Evolutionary conservation across 2,797 vertebrate genomes (phyloP), one percentile per base, ranked within the genome.

Genomic region (Clamator glandarius): DNA sequence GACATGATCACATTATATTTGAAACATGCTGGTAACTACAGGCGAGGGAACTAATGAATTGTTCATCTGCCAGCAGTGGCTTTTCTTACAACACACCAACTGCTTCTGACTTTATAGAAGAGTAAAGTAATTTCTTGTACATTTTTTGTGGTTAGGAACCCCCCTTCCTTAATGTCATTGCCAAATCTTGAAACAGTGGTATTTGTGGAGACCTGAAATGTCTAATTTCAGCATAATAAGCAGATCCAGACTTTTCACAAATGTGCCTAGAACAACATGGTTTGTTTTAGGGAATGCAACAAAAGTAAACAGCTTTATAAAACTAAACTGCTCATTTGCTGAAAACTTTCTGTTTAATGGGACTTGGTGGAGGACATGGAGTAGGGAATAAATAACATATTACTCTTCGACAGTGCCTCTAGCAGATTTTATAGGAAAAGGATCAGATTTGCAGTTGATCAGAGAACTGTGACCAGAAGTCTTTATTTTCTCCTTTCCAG

Each of bases 171-270:
- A 61, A 89, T 48, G 18, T 66, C 76, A 58, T 21, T 48, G 77
- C 70, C 79, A 89, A 25, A 74, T 86, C n/a, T 74, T 48, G 46
- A 83, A 84, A 74, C 35, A 31, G 51, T 26, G 69, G 55, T 79
- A 77, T 83, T 79, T 74, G n/a, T 33, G 51, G 64, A 64, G 8
- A 83, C 62, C 82, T 48, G 46, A 90, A 92, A 28, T 17, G 3
- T 76, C 36, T 89, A 41, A 48, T 84, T 95, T 89, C 87, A 79
- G 48, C 41, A 26, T 41, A 89, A 58, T 82, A 84, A 90, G 44
- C 57, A 92, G 44, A 93, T 67, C 61, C 41, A 90, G 68, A 61
- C 61, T 81, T 89, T 54, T 52, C 29, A 42, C 15, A 19, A 31
- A 9, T 57, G 25, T 77, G 52, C 78, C 41, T 73, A 80, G 70